Conservation (phyloP, 2,113 vertebrate genomes). For the Notarius lentiginosus region DNA sequence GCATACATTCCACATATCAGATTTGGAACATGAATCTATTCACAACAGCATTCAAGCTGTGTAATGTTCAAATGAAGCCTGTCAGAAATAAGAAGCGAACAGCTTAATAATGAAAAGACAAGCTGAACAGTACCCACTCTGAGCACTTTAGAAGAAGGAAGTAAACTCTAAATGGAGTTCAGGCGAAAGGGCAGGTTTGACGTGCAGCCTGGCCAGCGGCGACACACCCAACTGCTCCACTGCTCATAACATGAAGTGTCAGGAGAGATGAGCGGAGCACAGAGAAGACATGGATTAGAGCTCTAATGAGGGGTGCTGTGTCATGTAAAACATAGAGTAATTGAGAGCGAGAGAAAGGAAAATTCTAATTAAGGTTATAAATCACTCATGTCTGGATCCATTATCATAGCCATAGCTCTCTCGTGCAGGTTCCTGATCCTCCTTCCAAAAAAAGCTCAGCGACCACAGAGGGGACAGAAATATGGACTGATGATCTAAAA, state of each 20-base stretch:
- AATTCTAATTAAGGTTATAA: constrained; percentile 80
- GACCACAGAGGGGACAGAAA: constrained; percentile 25
- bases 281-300: constrained; percentile 58
- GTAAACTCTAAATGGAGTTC: constrained; percentile 17
- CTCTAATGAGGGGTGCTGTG: constrained; percentile 65
- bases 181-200: background rate
- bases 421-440: constrained; percentile 6
- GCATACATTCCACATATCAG: no score
- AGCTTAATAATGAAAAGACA: background rate
- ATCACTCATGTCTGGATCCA: constrained; percentile 75
- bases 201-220: background rate
- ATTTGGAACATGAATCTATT: background rate
- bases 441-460: constrained; percentile 23
- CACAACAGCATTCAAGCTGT: background rate
- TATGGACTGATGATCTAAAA: constrained; percentile 13
- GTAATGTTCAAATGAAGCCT: background rate
- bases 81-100: background rate
- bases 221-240: constrained; percentile 25
- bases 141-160: background rate
- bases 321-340: constrained; percentile 72
- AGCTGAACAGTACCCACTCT: background rate
- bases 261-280: constrained; percentile 29
- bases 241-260: constrained; percentile 39
- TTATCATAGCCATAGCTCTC: constrained; percentile 70
- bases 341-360: constrained; percentile 76